A percentile compares a stretch with the other conserved stretches of the same genome.
phyloP scores from a whole-genome alignment of 2,797 vertebrate genomes.

The Mus minutoides region DNA sequence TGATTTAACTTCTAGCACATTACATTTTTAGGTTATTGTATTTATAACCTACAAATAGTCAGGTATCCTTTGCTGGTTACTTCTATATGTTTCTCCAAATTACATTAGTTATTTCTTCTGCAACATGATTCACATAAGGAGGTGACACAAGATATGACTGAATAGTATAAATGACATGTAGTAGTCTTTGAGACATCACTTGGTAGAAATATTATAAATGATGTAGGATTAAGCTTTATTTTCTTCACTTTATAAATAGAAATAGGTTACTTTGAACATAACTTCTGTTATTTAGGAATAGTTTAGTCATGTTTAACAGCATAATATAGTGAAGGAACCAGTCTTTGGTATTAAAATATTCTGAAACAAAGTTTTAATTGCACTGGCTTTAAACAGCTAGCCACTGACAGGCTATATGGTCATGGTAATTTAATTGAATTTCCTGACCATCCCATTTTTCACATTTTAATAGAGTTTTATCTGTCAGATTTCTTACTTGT shows the following conservation, averaged over 20 bases:
- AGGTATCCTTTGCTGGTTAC: not conserved
- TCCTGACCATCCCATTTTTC: not conserved
- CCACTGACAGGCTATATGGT: not conserved
- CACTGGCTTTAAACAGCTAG: not conserved
- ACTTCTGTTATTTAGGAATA: not conserved
- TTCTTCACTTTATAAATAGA: not conserved
- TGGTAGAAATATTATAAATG: not conserved
- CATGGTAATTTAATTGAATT: slow-evolving; percentile 36
- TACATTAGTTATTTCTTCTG: not conserved
- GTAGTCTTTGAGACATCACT: not conserved
- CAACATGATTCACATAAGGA: not conserved
- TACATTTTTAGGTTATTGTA: not conserved
- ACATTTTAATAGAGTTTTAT: slow-evolving; percentile 13
- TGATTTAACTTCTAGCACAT: not conserved
- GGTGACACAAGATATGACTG: not conserved
- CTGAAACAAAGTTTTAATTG: not conserved
- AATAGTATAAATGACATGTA: not conserved
- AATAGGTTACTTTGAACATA: not conserved
- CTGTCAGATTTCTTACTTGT: slow-evolving; percentile 44
- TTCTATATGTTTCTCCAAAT: not conserved
- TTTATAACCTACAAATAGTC: not conserved
- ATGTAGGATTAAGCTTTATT: not conserved
- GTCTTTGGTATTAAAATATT: not conserved
- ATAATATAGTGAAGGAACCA: not conserved
- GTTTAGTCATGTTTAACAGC: not conserved